A percentile compares a stretch with the other conserved stretches of the same genome.
phyloP scores from a whole-genome alignment of 1,140 invertebrate species.

The Philopotamus ludificatus region DNA sequence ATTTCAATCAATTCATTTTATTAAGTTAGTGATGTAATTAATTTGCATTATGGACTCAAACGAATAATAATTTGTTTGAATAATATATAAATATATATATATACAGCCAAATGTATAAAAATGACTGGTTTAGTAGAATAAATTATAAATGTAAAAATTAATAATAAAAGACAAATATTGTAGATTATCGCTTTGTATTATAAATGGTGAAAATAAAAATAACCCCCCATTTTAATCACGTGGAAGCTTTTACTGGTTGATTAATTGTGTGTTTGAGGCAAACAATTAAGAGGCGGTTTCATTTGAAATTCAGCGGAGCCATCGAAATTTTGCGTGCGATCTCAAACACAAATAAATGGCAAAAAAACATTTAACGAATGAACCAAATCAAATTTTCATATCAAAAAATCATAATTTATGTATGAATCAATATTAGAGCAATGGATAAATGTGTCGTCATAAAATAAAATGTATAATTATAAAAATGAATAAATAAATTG shows the following conservation, averaged over 20 bases:
- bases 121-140: conserved; percentile 1
- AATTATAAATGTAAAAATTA: neutral
- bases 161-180: no score
- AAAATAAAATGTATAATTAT: conserved; percentile 12
- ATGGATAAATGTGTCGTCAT: conserved; percentile 23
- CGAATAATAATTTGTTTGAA: no score
- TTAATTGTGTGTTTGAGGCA: no score
- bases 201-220: neutral
- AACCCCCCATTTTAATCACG: neutral
- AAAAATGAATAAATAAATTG: conserved; percentile 16
- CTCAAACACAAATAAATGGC: neutral
- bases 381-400: neutral
- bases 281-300: neutral
- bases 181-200: neutral
- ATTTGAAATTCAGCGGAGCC: neutral
- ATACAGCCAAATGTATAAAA: conserved; percentile 1
- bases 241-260: no score
- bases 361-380: neutral
- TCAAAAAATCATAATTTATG: conserved; percentile 2
- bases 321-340: neutral
- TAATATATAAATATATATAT: neutral
- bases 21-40: no score
- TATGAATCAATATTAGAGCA: conserved; percentile 25
- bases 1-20: no score
- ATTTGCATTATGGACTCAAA: no score